Conservation (phyloP, 2,888 invertebrate species). For the Agonopterix subpropinquella region DNA sequence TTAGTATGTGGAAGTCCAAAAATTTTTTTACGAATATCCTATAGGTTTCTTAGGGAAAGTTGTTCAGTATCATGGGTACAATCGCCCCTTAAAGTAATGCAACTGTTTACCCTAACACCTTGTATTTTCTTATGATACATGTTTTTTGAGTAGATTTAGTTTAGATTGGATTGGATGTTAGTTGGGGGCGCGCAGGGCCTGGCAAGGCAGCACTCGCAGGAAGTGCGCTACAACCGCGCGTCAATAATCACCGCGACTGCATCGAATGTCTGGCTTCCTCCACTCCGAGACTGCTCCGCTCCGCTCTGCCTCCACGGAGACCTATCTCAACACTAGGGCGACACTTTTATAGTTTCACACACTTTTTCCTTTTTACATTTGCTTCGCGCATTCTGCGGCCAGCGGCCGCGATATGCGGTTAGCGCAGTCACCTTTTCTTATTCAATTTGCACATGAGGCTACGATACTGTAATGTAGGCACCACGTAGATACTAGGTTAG, state of each 20-base stretch:
- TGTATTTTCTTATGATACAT: no score
- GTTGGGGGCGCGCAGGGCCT: not conserved
- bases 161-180: not conserved
- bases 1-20: no score
- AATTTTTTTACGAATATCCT: no score
- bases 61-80: no score
- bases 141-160: no score
- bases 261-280: constrained; percentile 45
- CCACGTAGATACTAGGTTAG: not conserved
- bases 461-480: not conserved
- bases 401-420: constrained; percentile 10
- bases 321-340: constrained; percentile 23
- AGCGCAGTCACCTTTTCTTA: not conserved
- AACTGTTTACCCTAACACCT: no score
- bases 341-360: constrained; percentile 53
- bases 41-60: no score
- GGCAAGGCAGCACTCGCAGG: constrained; percentile 32
- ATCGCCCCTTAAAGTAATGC: no score
- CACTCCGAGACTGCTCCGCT: constrained; percentile 14
- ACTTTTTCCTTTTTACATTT: constrained; percentile 15
- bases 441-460: constrained; percentile 1
- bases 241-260: constrained; percentile 48
- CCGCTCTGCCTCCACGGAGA: not conserved
- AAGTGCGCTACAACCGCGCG: no score
- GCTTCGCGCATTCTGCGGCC: constrained; percentile 20